phyloP scores from a whole-genome alignment of 2,113 vertebrate genomes.

The Azemiops feae region DNA sequence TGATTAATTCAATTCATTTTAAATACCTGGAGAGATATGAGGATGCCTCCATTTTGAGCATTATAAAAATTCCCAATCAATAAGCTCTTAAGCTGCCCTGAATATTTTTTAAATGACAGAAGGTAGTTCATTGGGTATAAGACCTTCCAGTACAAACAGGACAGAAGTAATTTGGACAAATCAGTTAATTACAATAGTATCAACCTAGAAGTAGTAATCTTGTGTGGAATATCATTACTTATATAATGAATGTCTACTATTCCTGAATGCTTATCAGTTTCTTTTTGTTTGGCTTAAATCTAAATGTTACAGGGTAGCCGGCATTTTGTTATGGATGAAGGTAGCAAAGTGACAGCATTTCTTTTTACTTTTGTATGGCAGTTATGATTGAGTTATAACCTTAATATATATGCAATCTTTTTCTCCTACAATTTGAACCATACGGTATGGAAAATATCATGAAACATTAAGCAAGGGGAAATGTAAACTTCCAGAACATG shows the following conservation, averaged over 20 bases:
- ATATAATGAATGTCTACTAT: conserved; percentile 61
- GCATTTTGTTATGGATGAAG: conserved; percentile 7
- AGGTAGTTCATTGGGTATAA: neutral
- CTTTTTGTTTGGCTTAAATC: conserved; percentile 19
- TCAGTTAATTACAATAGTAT: neutral
- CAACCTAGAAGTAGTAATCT: neutral
- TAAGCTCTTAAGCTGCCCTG: conserved; percentile 70
- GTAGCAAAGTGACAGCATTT: neutral
- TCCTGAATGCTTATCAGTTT: conserved; percentile 30
- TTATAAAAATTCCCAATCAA: conserved; percentile 75
- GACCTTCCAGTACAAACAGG: neutral
- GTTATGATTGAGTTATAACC: conserved; percentile 8
- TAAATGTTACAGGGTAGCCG: conserved; percentile 29
- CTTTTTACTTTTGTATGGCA: neutral
- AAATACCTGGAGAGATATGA: conserved; percentile 82
- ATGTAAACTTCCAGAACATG: neutral
- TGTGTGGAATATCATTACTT: conserved; percentile 49
- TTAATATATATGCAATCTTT: neutral
- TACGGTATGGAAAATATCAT: neutral
- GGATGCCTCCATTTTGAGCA: conserved; percentile 74
- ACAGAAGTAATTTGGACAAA: neutral
- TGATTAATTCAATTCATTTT: conserved; percentile 88
- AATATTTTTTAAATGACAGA: conserved; percentile 50
- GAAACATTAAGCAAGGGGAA: neutral
- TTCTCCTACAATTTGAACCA: neutral